Evolutionary conservation across 2,797 vertebrate genomes (phyloP), one percentile per base, ranked within the genome.

Genomic region (Pagetopsis macropterus): DNA sequence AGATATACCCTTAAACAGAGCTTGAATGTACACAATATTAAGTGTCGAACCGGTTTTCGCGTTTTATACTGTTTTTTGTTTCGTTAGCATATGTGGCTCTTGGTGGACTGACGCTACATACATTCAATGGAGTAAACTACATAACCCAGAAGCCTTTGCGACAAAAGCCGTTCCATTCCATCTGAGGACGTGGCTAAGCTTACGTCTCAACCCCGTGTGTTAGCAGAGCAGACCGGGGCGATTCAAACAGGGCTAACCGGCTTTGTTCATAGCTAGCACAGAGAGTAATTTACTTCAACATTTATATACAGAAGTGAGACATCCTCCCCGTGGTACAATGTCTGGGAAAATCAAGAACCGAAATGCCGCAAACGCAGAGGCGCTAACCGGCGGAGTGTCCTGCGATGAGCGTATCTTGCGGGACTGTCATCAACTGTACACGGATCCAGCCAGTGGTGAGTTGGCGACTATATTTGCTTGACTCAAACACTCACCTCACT

Each of bases 391-490:
- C 58, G 83, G 88, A 0, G 94, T 95, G 61, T 92, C 94, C 68
- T 93, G 94, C 65, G 95, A 95, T 44, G 95, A 96, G 84, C 93
- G 94, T 37, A 95, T 96, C 69, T 68, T 96, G 71, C 87, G 94
- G 74, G 95, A 96, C 60, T 96, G 95, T 87, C 95, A 96, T 65
- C 89, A 93, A 46, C 88, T 96, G 31, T 96, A 96, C 92, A 89
- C 82, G 27, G 94, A 95, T 0, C 52, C 89, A 0, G 87, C 93
- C 54, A 95, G 92, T 1, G 92, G 92, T 93, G 82, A 92, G 91
- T 82, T 49, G 19, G 44, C 72, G 49, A 40, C 44, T 9, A 4
- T 1, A 14, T 33, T 17, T 23, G 0, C 11, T n/a, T 14, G 5
- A 31, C 15, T 37, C 9, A 9, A 33, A 0, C 1, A 5, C 2